Evolutionary conservation across 2,113 vertebrate genomes (phyloP), one percentile per base, ranked within the genome.

Genomic region (Nerophis lumbriciformis): DNA sequence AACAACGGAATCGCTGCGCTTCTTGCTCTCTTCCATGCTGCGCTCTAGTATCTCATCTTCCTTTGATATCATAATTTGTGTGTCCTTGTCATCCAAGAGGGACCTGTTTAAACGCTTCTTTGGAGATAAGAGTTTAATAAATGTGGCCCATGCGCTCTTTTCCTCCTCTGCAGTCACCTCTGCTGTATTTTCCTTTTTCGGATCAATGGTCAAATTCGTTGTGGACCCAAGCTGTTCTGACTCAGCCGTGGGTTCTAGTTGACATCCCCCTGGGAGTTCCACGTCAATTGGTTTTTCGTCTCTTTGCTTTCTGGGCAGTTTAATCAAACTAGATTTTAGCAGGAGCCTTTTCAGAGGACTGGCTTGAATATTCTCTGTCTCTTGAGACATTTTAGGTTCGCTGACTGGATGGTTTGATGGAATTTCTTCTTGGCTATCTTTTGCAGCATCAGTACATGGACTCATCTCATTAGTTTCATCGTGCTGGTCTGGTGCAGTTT

Each of bases 121-220:
- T 28, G 94, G 93, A 10, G 93, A 95, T 73, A 98, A 81, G 78
- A 94, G 93, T 84, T 94, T 98, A 85, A 92, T 97, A 85, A 97
- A 96, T 0, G 94, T 93, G 2, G 91, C 90, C 95, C 95, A 98
- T 4, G 93, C 89, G 1, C 88, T 85, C 50, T 94, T 85, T 49
- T 95, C 92, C 55, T 91, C 37, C 76, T 85, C 77, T 67, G 85
- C 90, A 65, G 72, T 78, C 6, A 76, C 77, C 10, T 93, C 91
- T 8, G 90, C 84, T 0, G 91, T 88, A 71, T 88, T 92, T 63
- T 94, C 92, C 0, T 75, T 91, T 39, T 88, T 93, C 59, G 86
- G 91, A 28, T 90, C 85, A 0, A 94, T 93, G 0, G 87, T 56
- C 15, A 92, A 92, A 53, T 94, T 92, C 0, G 87, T 67, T 1